These are phyloP conservation scores for Sebastes goodei DNA, from an alignment of 2,797 vertebrate species.

Conservation along the genomic window DNA sequence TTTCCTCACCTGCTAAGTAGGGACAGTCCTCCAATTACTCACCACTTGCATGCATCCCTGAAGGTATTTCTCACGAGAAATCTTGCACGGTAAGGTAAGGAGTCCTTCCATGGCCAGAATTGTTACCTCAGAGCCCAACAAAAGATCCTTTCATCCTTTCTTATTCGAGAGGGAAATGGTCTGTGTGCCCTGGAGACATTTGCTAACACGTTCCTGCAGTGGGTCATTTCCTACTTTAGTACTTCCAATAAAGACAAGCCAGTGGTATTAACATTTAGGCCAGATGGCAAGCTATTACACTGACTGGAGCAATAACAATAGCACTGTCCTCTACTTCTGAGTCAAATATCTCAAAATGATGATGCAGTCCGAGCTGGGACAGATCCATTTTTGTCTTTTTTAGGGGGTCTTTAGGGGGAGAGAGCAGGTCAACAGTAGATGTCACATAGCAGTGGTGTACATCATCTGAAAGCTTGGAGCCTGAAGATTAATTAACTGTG, in stretches of 20 bases:
- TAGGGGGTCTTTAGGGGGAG: no score
- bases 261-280: slow-evolving; percentile 34
- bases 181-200: slow-evolving; percentile 52
- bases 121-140: slow-evolving; percentile 55
- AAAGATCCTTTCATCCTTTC: slow-evolving; percentile 78
- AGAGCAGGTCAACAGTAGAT: not conserved
- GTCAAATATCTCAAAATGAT: slow-evolving; percentile 9
- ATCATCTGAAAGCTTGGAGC: not conserved
- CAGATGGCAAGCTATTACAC: slow-evolving; percentile 14
- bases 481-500: not conserved
- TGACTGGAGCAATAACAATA: slow-evolving; percentile 11
- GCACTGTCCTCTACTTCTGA: not conserved
- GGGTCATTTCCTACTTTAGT: slow-evolving; percentile 65
- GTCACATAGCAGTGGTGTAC: not conserved
- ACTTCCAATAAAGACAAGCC: slow-evolving; percentile 49
- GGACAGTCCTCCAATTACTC: slow-evolving; percentile 27
- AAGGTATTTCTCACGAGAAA: slow-evolving; percentile 68
- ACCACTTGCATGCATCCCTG: slow-evolving; percentile 43
- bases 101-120: slow-evolving; percentile 6
- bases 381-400: not conserved
- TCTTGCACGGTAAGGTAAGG: slow-evolving; percentile 12
- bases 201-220: slow-evolving; percentile 49
- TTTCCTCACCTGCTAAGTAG: slow-evolving; percentile 43
- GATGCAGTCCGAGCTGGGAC: not conserved
- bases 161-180: slow-evolving; percentile 66